These are phyloP conservation scores for Octodon degus DNA, from an alignment of 2,113 vertebrate species.

Conservation along the genomic window DNA sequence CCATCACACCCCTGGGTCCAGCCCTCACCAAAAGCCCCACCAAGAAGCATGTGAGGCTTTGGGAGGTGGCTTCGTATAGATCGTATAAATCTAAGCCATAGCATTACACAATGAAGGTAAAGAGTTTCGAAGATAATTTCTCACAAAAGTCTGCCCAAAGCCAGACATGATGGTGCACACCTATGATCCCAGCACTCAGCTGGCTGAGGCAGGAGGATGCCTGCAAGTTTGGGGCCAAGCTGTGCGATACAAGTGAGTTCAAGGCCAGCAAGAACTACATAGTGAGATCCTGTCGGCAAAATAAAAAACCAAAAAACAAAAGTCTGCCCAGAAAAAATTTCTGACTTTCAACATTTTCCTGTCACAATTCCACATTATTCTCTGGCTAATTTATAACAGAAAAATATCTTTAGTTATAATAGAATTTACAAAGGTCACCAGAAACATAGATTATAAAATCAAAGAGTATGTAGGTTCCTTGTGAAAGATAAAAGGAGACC, in stretches of 20 bases:
- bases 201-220: neutral
- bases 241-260: neutral
- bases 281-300: neutral
- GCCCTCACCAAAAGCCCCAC: neutral
- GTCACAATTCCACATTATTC: neutral
- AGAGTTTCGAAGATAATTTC: neutral
- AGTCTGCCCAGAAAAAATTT: neutral
- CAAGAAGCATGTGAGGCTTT: neutral
- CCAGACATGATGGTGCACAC: neutral
- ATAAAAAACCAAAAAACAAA: neutral
- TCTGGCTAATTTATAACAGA: neutral
- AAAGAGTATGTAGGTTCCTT: neutral
- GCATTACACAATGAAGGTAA: neutral
- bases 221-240: neutral
- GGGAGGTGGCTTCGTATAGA: neutral
- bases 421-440: neutral
- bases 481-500: neutral
- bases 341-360: conserved; percentile 24
- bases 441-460: neutral
- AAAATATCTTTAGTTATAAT: neutral
- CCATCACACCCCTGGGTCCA: neutral
- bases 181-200: neutral
- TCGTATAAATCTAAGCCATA: neutral
- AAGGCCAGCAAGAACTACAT: neutral
- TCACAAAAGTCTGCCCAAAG: neutral